Percentiles rank a stretch among this genome's conserved stretches.
Conservation (phyloP, 2,113 vertebrate species). For the Prochilodus magdalenae region DNA sequence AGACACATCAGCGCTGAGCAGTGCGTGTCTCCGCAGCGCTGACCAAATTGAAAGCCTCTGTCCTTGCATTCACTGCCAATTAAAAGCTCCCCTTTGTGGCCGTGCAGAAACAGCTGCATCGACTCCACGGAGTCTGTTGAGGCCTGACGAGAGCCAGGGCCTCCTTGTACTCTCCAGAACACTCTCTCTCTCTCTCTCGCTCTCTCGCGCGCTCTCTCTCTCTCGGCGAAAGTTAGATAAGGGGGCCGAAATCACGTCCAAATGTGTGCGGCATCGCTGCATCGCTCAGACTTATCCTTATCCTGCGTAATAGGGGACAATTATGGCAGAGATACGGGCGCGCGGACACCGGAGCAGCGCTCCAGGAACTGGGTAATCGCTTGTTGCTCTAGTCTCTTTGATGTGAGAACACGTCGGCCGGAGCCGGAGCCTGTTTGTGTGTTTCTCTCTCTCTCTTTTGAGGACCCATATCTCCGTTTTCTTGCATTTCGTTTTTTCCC, state of each 20-base stretch:
- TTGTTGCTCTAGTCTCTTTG: conserved; percentile 65
- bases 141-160: conserved; percentile 59
- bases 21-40: conserved; percentile 60
- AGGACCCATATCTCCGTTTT: neutral
- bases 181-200: no score
- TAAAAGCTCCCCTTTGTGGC: conserved; percentile 77
- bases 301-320: conserved; percentile 66
- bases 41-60: conserved; percentile 80
- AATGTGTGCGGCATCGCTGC: conserved; percentile 68
- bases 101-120: conserved; percentile 74
- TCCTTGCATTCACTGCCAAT: conserved; percentile 78
- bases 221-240: conserved; percentile 56
- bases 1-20: conserved; percentile 34
- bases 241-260: conserved; percentile 58
- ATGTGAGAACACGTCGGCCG: conserved; percentile 47
- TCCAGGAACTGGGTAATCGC: conserved; percentile 66
- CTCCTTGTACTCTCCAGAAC: conserved; percentile 51
- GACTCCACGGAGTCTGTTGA: conserved; percentile 77
- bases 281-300: conserved; percentile 67
- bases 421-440: conserved; percentile 35
- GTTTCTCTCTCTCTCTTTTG: neutral
- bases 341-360: conserved; percentile 55
- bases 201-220: conserved; percentile 47
- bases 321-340: conserved; percentile 66
- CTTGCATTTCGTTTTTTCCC: neutral